phyloP scores from a whole-genome alignment of 1,140 invertebrate genomes.

The Doryteuthis pealeii region DNA sequence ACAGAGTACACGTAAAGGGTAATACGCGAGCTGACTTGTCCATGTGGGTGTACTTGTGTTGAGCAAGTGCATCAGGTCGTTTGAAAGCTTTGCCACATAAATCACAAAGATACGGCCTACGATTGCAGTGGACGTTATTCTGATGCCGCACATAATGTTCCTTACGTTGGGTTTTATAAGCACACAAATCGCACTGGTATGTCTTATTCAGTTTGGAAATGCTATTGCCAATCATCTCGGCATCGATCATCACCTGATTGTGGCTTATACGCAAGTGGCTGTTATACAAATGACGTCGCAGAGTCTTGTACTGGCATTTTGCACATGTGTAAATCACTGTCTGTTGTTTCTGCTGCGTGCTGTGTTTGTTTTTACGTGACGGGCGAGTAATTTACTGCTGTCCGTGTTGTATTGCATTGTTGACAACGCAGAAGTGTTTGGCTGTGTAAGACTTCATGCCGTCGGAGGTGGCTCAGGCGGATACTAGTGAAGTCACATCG shows the following conservation, averaged over 20 bases:
- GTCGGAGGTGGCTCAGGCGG: conserved; percentile 47
- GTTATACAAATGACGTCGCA: conserved; percentile 31
- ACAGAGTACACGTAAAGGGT: conserved; percentile 49
- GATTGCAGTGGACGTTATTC: conserved; percentile 56
- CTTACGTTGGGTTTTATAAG: conserved; percentile 52
- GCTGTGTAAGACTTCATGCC: conserved; percentile 56
- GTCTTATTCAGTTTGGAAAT: conserved; percentile 21
- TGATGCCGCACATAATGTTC: conserved; percentile 57
- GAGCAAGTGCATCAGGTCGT: conserved; percentile 56
- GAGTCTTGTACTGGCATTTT: conserved; percentile 46
- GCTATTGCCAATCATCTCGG: background rate
- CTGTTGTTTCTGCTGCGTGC: conserved; percentile 19
- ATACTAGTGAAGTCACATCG: conserved; percentile 55
- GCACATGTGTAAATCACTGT: conserved; percentile 27
- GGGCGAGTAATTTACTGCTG: conserved; percentile 15
- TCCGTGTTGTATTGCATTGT: conserved; percentile 34
- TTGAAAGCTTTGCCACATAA: conserved; percentile 61
- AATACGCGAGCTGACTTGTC: conserved; percentile 35
- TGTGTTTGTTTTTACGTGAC: conserved; percentile 19
- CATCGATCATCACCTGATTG: conserved; percentile 20
- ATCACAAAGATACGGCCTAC: conserved; percentile 60
- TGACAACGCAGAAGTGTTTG: conserved; percentile 37
- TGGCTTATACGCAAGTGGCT: conserved; percentile 30
- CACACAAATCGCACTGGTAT: conserved; percentile 46
- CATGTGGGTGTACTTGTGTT: conserved; percentile 53